Conservation (phyloP, 2,113 vertebrate genomes). For the Hyaena hyaena region DNA sequence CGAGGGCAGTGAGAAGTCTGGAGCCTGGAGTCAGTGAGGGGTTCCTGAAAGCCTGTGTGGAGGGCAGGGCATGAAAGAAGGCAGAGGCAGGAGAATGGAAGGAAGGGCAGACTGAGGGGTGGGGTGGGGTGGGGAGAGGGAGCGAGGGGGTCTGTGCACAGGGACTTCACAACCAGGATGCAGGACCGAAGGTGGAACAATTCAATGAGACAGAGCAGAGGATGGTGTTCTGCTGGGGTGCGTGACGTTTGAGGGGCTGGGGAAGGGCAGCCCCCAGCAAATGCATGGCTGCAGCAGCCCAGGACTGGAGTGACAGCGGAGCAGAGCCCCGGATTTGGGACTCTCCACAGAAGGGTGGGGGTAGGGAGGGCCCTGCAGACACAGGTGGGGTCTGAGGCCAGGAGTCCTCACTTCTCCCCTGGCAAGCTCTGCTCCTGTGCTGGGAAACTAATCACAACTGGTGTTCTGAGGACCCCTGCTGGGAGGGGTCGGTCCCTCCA, state of each 20-base stretch:
- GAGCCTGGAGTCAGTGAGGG: not conserved
- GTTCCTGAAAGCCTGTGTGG: not conserved
- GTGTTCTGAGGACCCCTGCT: not conserved
- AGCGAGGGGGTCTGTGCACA: rapidly evolving
- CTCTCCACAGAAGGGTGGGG: not conserved
- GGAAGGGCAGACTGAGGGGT: not conserved
- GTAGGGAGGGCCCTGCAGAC: too few species aligned
- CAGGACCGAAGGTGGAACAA: not conserved
- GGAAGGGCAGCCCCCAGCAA: not conserved
- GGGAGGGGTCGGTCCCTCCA: not conserved
- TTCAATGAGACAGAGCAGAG: not conserved
- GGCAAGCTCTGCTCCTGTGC: not conserved
- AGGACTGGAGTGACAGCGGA: not conserved
- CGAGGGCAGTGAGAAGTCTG: not conserved
- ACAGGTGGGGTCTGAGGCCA: not conserved
- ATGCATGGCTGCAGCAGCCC: rapidly evolving
- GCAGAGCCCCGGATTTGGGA: not conserved
- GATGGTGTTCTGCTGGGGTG: not conserved
- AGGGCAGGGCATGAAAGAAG: not conserved
- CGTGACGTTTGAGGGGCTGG: not conserved
- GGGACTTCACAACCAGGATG: too few species aligned
- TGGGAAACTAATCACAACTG: not conserved
- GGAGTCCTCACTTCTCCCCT: not conserved
- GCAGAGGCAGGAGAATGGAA: not conserved
- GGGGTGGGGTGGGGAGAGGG: too few species aligned